Conservation (phyloP, 37 sponge, comb jelly and placozoan species). For the Aphrocallistes beatrix region DNA sequence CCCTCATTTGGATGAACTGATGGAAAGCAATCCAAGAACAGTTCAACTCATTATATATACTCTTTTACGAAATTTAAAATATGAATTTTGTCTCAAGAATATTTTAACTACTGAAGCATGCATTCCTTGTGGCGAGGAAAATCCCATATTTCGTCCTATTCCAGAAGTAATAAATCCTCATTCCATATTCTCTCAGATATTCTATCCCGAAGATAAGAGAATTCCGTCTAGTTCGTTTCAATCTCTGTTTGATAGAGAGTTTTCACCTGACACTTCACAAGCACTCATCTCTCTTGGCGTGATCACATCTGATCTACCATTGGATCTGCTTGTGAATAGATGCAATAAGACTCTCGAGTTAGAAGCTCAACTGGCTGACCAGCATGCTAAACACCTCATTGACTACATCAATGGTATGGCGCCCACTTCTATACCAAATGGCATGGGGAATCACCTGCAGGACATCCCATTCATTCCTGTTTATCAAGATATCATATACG, state of each 20-base stretch:
- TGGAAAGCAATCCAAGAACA: background rate
- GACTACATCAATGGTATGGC: background rate
- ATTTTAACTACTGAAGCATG: background rate
- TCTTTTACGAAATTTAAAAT: background rate
- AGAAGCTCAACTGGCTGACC: background rate
- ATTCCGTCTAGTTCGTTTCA: background rate
- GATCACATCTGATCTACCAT: background rate
- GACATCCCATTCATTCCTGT: constrained; percentile 12
- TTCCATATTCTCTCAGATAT: background rate
- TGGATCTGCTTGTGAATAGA: background rate
- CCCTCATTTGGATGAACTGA: background rate
- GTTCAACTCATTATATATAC: background rate
- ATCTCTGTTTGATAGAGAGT: background rate
- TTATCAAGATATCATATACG: background rate
- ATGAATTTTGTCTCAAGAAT: background rate
- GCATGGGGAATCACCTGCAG: background rate
- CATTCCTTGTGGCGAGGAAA: constrained; percentile 7
- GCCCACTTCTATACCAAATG: background rate
- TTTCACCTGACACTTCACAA: background rate
- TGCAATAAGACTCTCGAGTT: background rate
- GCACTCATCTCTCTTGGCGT: background rate
- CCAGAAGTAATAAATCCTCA: background rate
- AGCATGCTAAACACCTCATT: background rate
- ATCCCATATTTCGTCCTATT: background rate
- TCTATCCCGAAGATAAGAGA: background rate